Evolutionary conservation across 2,113 vertebrate genomes (phyloP), one percentile per base, ranked within the genome.

Genomic region (Lasiurus borealis): DNA sequence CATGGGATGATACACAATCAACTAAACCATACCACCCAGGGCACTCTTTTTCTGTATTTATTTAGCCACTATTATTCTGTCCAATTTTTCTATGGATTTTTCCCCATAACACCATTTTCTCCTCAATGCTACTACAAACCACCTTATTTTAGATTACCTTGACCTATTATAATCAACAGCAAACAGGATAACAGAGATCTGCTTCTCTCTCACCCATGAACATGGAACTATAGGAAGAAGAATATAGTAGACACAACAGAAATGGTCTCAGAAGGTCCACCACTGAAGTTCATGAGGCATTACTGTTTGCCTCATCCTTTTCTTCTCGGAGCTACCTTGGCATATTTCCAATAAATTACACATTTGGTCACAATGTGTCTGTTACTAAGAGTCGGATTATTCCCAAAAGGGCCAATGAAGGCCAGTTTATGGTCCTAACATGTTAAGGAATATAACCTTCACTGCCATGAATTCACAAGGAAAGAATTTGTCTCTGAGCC

Each of bases 81-180:
- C 62, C 89, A 75, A 66, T 84, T 75, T 89, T 68, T 25, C 40
- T 72, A 5, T 89, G 31, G 52, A 93, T 78, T 78, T 88, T 84
- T 46, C 14, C 9, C 11, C n/a, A 69, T 59, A 80, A 80, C 62
- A 73, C 52, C 72, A 82, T 40, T 18, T 81, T 57, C 12, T 12
- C n/a, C 19, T 93, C 10, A 34, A 21, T 77, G 9, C 82, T 88
- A 71, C 10, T 64, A 50, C 21, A 48, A 59, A 72, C 21, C 8
- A 78, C 29, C 31, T 57, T 57, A 52, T 68, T 88, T 82, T 81
- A 91, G 48, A 85, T 68, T 88, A 11, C 18, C 31, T 89, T 48
- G 44, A 59, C 18, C 66, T 85, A 36, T 23, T 27, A 40, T 11
- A 44, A 8, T 76, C 50, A 57, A 10, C 76, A 90, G 19, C 25